Conservation (phyloP, 2,797 vertebrate genomes). For the Sciaenops ocellatus region DNA sequence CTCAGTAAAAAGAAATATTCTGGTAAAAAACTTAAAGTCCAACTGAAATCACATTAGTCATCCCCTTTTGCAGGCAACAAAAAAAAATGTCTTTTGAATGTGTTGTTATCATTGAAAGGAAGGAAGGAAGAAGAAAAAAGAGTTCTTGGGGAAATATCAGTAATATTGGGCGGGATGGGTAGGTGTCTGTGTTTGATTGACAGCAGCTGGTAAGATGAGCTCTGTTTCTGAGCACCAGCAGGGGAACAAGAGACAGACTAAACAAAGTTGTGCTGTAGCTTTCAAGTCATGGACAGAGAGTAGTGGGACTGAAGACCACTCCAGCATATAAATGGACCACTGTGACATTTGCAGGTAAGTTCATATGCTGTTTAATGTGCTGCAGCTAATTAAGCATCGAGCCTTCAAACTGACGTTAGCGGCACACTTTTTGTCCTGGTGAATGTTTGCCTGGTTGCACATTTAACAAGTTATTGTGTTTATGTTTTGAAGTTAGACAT, state of each 20-base stretch:
- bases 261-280: not conserved
- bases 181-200: not conserved
- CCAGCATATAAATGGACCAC: not conserved
- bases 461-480: not conserved
- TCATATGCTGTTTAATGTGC: conserved; percentile 29
- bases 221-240: not conserved
- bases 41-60: not conserved
- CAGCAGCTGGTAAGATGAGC: not conserved
- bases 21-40: not conserved
- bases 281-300: not conserved
- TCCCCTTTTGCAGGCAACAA: not conserved
- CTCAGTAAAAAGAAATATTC: not conserved
- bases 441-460: conserved; percentile 6
- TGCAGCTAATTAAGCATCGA: conserved; percentile 3
- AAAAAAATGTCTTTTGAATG: not conserved
- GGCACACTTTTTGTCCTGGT: not conserved
- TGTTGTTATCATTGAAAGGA: not conserved
- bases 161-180: not conserved
- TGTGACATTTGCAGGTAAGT: conserved; percentile 23
- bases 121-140: not conserved
- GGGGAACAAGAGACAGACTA: not conserved
- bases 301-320: not conserved
- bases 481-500: not conserved
- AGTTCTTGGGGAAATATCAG: not conserved
- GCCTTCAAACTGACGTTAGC: not conserved